Conservation (phyloP, 2,888 invertebrate species). For the Eretmocerus hayati region DNA sequence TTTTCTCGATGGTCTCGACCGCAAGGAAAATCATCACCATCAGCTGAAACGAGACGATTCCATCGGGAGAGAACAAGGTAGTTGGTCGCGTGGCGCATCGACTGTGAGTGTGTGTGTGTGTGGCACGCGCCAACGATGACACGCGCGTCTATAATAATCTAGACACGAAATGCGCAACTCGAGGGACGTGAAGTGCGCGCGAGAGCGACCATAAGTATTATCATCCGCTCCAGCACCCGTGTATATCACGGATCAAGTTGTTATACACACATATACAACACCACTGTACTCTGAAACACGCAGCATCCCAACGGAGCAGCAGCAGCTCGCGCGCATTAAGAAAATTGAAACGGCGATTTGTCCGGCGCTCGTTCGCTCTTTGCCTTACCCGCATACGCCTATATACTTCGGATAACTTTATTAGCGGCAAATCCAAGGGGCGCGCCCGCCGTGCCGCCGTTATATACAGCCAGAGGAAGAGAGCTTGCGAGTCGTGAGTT, state of each 20-base stretch:
- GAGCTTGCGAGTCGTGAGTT: conserved; percentile 21
- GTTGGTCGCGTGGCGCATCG: not conserved
- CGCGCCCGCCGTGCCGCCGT: conserved; percentile 1
- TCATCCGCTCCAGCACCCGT: too few species aligned
- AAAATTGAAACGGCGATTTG: conserved; percentile 48
- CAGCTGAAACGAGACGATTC: not conserved
- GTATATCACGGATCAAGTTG: too few species aligned
- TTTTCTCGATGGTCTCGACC: too few species aligned
- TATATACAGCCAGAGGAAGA: conserved; percentile 24
- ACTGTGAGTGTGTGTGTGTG: not conserved
- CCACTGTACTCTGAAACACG: too few species aligned
- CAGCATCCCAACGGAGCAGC: conserved; percentile 23
- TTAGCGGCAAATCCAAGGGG: not conserved
- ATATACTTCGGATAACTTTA: conserved; percentile 41
- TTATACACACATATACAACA: too few species aligned
- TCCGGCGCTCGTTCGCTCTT: conserved; percentile 25
- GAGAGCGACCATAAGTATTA: too few species aligned
- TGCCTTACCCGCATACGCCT: too few species aligned
- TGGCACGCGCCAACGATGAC: conserved; percentile 19
- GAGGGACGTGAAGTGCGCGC: too few species aligned
- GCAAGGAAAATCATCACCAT: too few species aligned
- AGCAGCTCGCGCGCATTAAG: conserved; percentile 45
- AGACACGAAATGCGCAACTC: too few species aligned
- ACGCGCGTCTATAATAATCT: too few species aligned
- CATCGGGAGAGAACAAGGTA: not conserved